Evolutionary conservation across 2,888 invertebrate genomes (phyloP).

Genomic region (Sicus ferrugineus): DNA sequence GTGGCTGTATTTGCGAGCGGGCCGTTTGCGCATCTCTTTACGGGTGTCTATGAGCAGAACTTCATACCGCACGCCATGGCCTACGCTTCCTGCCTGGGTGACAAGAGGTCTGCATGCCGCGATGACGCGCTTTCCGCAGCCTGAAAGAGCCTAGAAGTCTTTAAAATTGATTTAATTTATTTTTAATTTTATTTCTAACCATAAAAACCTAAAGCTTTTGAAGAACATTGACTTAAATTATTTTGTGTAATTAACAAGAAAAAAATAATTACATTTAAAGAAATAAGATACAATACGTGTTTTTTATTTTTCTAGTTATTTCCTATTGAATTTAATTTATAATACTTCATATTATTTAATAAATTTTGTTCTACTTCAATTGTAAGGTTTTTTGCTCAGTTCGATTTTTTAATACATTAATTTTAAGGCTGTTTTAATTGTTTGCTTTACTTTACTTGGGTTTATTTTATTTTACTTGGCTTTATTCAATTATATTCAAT

Average conservation of each 20-base stretch:
- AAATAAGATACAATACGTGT: no score
- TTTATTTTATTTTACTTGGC: background rate
- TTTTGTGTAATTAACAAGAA: background rate
- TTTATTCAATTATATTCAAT: background rate
- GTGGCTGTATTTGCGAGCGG: slow-evolving; percentile 78
- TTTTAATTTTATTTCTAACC: no score
- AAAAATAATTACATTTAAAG: background rate
- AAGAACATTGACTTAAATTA: no score
- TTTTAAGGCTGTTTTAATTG: background rate
- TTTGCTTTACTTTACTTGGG: background rate
- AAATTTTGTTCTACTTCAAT: no score
- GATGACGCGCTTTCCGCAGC: slow-evolving; percentile 46
- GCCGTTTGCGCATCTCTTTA: slow-evolving; percentile 82
- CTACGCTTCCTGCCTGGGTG: slow-evolving; percentile 77
- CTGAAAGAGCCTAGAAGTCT: no score
- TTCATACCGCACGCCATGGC: slow-evolving; percentile 79
- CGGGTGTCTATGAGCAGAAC: slow-evolving; percentile 80
- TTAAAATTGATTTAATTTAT: no score
- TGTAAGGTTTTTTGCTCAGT: no score
- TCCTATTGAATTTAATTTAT: no score
- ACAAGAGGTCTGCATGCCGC: slow-evolving; percentile 66
- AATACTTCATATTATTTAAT: no score
- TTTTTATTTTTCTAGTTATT: no score
- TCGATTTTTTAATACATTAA: no score
- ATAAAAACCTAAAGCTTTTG: no score